Evolutionary conservation across 2,113 vertebrate genomes (phyloP).

Genomic region (Perca flavescens): DNA sequence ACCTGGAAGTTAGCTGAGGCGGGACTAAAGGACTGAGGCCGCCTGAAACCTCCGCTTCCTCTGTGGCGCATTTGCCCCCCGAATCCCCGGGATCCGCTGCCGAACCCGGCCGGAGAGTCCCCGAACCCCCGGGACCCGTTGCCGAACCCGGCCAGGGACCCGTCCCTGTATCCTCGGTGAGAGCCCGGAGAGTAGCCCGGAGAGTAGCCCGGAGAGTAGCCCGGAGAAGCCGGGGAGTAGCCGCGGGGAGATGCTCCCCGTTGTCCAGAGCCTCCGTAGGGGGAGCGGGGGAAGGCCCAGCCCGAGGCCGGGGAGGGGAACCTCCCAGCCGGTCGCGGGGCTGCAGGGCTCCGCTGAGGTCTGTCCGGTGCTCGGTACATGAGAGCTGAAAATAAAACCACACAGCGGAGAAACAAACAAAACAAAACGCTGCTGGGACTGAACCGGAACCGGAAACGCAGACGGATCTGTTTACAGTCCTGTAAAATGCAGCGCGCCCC

Average conservation of each 20-base stretch:
- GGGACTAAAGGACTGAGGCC: slow-evolving; percentile 41
- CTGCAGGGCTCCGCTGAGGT: slow-evolving; percentile 54
- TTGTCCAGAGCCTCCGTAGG: slow-evolving; percentile 22
- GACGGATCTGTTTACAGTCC: neutral
- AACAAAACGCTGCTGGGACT: neutral
- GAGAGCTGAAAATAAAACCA: neutral
- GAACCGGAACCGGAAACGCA: slow-evolving; percentile 22
- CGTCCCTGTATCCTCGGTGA: slow-evolving; percentile 12
- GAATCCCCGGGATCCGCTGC: neutral
- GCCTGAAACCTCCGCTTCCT: slow-evolving; percentile 16
- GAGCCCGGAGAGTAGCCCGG: slow-evolving; percentile 1
- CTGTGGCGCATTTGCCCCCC: slow-evolving; percentile 15
- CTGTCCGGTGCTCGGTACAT: slow-evolving; percentile 56
- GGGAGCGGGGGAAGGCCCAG: slow-evolving; percentile 43
- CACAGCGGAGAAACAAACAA: neutral
- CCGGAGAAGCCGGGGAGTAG: slow-evolving; percentile 17
- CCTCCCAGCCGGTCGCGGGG: slow-evolving; percentile 32
- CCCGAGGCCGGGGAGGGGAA: slow-evolving; percentile 31
- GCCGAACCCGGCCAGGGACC: slow-evolving; percentile 9
- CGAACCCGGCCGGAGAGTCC: no score
- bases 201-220: neutral
- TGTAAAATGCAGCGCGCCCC: no score
- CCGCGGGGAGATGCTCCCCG: slow-evolving; percentile 1
- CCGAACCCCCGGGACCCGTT: no score
- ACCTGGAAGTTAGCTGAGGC: slow-evolving; percentile 41